A percentile compares a stretch with the other conserved stretches of the same genome.
These are phyloP conservation scores for Setophaga coronata DNA, from an alignment of 2,113 vertebrate species.

Conservation along the genomic window DNA sequence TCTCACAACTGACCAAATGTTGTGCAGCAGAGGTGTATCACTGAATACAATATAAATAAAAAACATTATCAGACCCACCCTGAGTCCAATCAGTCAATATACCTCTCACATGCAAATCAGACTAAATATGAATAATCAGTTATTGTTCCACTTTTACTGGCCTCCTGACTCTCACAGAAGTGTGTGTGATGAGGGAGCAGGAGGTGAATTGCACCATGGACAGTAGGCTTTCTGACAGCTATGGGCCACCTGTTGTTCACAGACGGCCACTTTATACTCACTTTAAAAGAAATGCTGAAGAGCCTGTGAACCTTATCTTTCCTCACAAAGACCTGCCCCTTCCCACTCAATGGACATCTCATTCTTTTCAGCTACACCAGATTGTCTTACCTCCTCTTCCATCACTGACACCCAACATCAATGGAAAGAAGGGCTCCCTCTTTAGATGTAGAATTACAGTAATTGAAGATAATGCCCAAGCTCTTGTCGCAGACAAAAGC, in stretches of 20 bases:
- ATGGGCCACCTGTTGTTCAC: neutral
- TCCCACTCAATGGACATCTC: neutral
- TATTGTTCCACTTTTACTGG: neutral
- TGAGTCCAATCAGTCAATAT: neutral
- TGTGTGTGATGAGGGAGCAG: neutral
- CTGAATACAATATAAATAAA: neutral
- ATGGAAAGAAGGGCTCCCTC: neutral
- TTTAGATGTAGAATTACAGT: neutral
- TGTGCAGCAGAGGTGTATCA: neutral
- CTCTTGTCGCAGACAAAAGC: neutral
- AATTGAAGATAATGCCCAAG: neutral
- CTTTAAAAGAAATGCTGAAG: neutral
- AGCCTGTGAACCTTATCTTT: neutral
- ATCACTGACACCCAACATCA: conserved; percentile 4
- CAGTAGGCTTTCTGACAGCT: neutral
- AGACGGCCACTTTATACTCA: neutral
- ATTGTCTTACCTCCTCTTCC: conserved; percentile 1
- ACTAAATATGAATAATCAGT: neutral
- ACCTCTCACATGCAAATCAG: neutral
- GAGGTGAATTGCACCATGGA: neutral
- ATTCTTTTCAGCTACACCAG: neutral
- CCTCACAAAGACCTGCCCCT: neutral
- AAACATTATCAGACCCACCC: neutral
- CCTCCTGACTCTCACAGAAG: neutral
- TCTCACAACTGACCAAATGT: neutral